Percentiles rank a stretch among this genome's conserved stretches.
Conservation (phyloP, 2,113 vertebrate species). For the Plectropomus leopardus region DNA sequence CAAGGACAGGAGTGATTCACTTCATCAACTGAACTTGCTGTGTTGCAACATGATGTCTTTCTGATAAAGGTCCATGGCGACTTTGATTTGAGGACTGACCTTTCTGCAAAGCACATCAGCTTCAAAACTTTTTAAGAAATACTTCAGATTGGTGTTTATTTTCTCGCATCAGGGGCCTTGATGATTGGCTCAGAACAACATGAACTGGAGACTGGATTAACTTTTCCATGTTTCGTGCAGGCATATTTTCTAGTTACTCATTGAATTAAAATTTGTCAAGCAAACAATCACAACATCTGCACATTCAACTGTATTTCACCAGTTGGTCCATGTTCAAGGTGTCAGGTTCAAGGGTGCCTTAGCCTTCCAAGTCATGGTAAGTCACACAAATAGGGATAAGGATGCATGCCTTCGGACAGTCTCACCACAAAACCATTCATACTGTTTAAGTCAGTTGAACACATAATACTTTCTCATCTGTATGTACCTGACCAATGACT, state of each 20-base stretch:
- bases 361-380: not conserved
- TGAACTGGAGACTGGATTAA: not conserved
- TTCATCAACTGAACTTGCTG: slow-evolving; percentile 10
- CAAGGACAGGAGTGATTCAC: not conserved
- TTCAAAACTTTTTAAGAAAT: not conserved
- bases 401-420: no score
- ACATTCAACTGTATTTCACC: not conserved
- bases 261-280: no score
- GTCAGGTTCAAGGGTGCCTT: not conserved
- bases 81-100: slow-evolving; percentile 31
- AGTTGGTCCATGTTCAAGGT: not conserved
- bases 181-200: not conserved
- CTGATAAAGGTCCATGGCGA: not conserved
- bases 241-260: not conserved
- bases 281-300: not conserved
- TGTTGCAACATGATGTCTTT: not conserved
- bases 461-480: no score
- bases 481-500: not conserved
- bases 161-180: not conserved
- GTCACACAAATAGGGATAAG: no score
- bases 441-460: not conserved
- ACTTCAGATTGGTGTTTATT: not conserved
- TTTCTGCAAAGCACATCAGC: slow-evolving; percentile 15
- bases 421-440: not conserved
- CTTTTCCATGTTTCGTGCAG: not conserved